Evolutionary conservation across 92 coral and sea anemone species (phyloP), one percentile per base, ranked within the genome.

Genomic region (Porites rus): DNA sequence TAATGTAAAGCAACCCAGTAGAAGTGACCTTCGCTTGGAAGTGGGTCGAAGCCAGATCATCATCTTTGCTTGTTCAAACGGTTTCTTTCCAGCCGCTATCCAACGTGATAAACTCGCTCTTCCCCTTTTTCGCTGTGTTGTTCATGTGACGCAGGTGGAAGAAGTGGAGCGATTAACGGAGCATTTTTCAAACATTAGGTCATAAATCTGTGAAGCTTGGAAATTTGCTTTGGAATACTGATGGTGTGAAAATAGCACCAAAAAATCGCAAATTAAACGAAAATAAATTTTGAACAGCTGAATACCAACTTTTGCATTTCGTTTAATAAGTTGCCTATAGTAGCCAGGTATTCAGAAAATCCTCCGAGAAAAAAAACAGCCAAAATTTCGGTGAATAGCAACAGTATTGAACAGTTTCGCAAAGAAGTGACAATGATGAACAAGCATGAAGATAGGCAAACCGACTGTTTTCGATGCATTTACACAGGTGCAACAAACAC

Each of bases 1-100:
- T 60, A 95, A 21, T 10, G 86, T 81, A 51, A 93, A 80, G n/a
- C 94, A 90, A 2, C 94, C 94, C 64, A 90, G 87, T 3, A 91
- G 62, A 53, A 95, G 84, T 3, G 96, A 72, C 64, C 90, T 91
- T 53, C 94, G 76, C 59, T 90, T 95, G 4, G 91, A 82, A 10
- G 94, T 84, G 12, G 93, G 88, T n/a, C 93, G 75, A 24, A 87
- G 50, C 46, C 71, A 86, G 66, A 91, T 43, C 69, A 86, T 91
- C 91, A 77, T 91, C 10, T 63, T 73, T 16, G 7, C 73, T 43
- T 8, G 17, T 9, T 13, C 11, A 18, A n/a, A 54, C 25, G 8
- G 77, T 71, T n/a, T 72, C 86, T 81, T 81, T 77, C 46, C 50
- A 81, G 86, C 86, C 86, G 86, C 86, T 81, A 66, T 81, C 69